Evolutionary conservation across 2,797 vertebrate species (phyloP).

Genomic region (Falco cherrug): DNA sequence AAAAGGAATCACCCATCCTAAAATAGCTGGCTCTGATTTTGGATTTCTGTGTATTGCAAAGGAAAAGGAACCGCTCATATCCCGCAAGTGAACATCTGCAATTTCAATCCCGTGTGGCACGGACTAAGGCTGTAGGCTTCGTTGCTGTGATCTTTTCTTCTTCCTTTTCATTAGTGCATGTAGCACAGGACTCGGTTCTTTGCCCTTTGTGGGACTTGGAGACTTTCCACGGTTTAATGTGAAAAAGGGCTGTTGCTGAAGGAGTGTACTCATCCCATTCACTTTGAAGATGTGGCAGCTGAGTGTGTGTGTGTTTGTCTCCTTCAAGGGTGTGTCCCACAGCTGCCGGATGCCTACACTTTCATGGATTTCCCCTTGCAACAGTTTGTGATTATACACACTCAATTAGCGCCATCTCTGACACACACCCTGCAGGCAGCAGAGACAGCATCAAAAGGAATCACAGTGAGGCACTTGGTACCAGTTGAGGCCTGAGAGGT

Average conservation of each 20-base stretch:
- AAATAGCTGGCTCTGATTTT: not conserved
- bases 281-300: slow-evolving; percentile 66
- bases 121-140: not conserved
- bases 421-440: not conserved
- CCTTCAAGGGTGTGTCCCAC: slow-evolving; percentile 50
- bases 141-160: not conserved
- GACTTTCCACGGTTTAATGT: slow-evolving; percentile 54
- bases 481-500: not conserved
- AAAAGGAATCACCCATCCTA: not conserved
- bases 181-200: slow-evolving; percentile 15
- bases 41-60: not conserved
- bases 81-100: slow-evolving; percentile 54
- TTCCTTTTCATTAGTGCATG: not conserved
- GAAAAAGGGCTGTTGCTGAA: slow-evolving; percentile 55
- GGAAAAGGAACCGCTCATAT: not conserved
- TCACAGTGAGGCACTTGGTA: not conserved
- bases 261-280: not conserved
- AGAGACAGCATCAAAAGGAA: not conserved
- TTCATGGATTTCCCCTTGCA: slow-evolving; percentile 21
- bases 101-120: not conserved
- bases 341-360: slow-evolving; percentile 51
- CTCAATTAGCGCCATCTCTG: not conserved
- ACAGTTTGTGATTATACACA: not conserved
- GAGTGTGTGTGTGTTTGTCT: not conserved
- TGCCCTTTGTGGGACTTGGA: slow-evolving; percentile 56